Percentiles rank a stretch among this genome's conserved stretches.
Evolutionary conservation across 1,140 invertebrate species (phyloP).

Genomic region (Vollenhovia emeryi): DNA sequence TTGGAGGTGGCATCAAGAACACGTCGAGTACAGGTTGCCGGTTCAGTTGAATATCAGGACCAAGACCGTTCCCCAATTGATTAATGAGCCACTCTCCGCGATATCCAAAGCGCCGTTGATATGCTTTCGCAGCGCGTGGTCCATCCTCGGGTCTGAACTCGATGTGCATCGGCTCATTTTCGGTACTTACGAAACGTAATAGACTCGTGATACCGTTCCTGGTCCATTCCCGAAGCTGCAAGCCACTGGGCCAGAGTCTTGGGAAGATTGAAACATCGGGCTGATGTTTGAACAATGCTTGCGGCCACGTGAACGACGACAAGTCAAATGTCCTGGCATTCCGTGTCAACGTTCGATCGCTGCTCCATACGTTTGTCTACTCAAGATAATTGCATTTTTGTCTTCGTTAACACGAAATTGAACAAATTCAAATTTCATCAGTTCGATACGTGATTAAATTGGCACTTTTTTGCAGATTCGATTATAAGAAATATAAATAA

Average conservation of each 20-base stretch:
- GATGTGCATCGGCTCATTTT: slow-evolving; percentile 44
- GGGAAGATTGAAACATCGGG: slow-evolving; percentile 1
- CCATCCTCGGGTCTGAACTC: slow-evolving; percentile 69
- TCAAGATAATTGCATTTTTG: not conserved
- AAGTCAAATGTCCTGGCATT: slow-evolving; percentile 54
- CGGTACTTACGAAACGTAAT: slow-evolving; percentile 24
- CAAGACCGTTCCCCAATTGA: slow-evolving; percentile 62
- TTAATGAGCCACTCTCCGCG: slow-evolving; percentile 67
- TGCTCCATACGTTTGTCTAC: slow-evolving; percentile 36
- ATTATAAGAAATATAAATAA: not conserved
- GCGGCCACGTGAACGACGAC: slow-evolving; percentile 27
- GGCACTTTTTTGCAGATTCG: not conserved
- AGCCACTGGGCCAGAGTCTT: not conserved
- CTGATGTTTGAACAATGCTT: not conserved
- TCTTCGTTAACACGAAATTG: not conserved
- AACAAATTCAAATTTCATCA: not conserved
- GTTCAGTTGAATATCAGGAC: not conserved
- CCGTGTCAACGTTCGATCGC: slow-evolving; percentile 29
- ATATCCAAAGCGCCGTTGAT: slow-evolving; percentile 66
- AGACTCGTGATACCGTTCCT: slow-evolving; percentile 22
- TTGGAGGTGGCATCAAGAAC: slow-evolving; percentile 37
- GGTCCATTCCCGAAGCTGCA: slow-evolving; percentile 44
- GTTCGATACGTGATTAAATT: not conserved
- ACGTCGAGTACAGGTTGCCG: not conserved
- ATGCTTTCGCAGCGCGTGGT: slow-evolving; percentile 54